Percentiles rank a stretch among this genome's conserved stretches.
phyloP scores from a whole-genome alignment of 2,888 invertebrate species.

The Hydraecia micacea region DNA sequence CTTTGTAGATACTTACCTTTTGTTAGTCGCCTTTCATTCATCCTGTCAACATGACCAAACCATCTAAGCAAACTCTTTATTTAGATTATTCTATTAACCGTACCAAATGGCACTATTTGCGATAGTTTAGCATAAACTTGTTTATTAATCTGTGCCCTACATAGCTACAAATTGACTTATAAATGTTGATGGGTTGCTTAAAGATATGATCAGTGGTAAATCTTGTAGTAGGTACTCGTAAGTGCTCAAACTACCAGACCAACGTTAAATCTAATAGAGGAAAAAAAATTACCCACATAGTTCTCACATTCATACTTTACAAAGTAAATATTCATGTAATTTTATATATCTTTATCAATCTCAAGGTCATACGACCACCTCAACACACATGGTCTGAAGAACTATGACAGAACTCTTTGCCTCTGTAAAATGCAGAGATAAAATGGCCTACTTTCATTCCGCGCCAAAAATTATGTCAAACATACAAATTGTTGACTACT shows the following conservation, averaged over 20 bases:
- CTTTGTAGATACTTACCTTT: neutral
- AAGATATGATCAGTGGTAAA: conserved; percentile 11
- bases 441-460: conserved; percentile 22
- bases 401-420: neutral
- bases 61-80: neutral
- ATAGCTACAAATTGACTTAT: neutral
- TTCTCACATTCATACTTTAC: too few species aligned
- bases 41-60: neutral
- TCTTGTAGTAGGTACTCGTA: too few species aligned
- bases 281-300: too few species aligned
- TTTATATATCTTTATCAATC: too few species aligned
- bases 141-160: conserved; percentile 6
- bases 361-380: neutral
- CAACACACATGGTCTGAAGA: neutral
- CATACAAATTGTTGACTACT: conserved; percentile 5
- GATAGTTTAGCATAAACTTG: neutral
- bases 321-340: too few species aligned
- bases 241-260: too few species aligned
- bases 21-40: neutral
- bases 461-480: conserved; percentile 22
- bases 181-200: neutral
- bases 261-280: too few species aligned
- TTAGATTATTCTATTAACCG: neutral
- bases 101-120: neutral
- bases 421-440: neutral